phyloP scores from a whole-genome alignment of 64 coral and sea anemone species.

The Montipora cactus region DNA sequence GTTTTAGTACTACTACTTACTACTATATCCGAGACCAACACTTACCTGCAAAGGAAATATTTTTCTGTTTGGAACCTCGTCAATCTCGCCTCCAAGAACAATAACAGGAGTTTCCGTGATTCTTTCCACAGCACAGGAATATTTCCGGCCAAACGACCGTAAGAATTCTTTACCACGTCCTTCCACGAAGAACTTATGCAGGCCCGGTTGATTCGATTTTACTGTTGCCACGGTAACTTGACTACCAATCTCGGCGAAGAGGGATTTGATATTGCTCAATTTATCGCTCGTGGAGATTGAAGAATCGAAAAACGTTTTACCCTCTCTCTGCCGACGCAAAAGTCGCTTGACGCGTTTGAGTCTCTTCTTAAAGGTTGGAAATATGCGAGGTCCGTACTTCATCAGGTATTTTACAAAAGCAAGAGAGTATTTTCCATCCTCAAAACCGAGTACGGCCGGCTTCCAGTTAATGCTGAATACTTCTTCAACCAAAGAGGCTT shows the following conservation, averaged over 20 bases:
- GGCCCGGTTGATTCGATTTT: neutral
- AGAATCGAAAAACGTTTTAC: neutral
- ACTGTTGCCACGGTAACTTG: conserved; percentile 19
- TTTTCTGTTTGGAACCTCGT: neutral
- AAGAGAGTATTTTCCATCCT: neutral
- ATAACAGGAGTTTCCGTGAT: neutral
- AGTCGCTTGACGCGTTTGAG: neutral
- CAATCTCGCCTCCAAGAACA: neutral
- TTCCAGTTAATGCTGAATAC: neutral
- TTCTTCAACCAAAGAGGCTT: neutral
- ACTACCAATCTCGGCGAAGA: neutral
- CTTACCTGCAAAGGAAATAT: neutral
- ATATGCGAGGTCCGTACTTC: neutral
- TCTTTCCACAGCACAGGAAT: neutral
- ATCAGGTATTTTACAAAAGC: neutral
- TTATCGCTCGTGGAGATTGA: neutral
- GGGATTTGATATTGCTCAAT: neutral
- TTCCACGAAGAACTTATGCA: neutral
- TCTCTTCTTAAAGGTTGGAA: neutral
- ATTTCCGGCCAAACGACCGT: neutral
- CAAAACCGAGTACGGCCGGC: neutral
- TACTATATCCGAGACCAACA: neutral
- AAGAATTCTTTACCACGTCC: conserved; percentile 5
- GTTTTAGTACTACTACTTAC: no score
- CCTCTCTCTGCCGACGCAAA: neutral